A percentile compares a stretch with the other conserved stretches of the same genome.
Evolutionary conservation across 2,888 invertebrate genomes (phyloP).

Genomic region (Thera britannica): DNA sequence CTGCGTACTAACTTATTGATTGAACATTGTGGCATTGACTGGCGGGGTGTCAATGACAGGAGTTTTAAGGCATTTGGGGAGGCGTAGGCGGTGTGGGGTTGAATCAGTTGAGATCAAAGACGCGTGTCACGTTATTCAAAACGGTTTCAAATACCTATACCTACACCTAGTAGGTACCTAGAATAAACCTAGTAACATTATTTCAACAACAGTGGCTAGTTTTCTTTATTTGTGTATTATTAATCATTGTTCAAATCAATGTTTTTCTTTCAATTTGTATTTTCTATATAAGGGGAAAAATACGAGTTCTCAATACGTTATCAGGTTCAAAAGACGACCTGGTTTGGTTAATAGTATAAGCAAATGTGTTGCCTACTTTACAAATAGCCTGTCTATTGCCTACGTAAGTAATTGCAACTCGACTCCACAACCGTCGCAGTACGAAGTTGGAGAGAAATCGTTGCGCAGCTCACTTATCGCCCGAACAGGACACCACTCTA

Average conservation of each 20-base stretch:
- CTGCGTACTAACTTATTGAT: too few species aligned
- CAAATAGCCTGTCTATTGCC: slow-evolving; percentile 1
- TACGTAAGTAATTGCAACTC: background rate
- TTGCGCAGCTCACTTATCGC: slow-evolving; percentile 51
- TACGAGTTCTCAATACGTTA: background rate
- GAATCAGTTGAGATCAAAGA: slow-evolving; percentile 38
- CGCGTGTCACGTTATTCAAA: slow-evolving; percentile 44
- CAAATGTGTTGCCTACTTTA: background rate
- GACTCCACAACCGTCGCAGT: slow-evolving; percentile 25
- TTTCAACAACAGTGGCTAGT: too few species aligned
- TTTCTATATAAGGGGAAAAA: background rate
- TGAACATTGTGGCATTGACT: slow-evolving; percentile 44
- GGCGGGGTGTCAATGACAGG: slow-evolving; percentile 48
- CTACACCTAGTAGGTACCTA: too few species aligned
- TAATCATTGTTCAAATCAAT: too few species aligned
- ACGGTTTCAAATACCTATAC: slow-evolving; percentile 7
- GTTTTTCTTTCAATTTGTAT: too few species aligned
- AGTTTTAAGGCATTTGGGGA: slow-evolving; percentile 39
- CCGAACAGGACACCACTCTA: slow-evolving; percentile 51
- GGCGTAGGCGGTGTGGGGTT: slow-evolving; percentile 41
- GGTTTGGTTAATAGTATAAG: background rate
- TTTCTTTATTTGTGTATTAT: too few species aligned
- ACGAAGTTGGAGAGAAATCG: slow-evolving; percentile 44
- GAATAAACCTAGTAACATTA: too few species aligned
- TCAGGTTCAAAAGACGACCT: background rate